Evolutionary conservation across 2,888 invertebrate genomes (phyloP), one percentile per base, ranked within the genome.

Genomic region (Calephelis perditalis): DNA sequence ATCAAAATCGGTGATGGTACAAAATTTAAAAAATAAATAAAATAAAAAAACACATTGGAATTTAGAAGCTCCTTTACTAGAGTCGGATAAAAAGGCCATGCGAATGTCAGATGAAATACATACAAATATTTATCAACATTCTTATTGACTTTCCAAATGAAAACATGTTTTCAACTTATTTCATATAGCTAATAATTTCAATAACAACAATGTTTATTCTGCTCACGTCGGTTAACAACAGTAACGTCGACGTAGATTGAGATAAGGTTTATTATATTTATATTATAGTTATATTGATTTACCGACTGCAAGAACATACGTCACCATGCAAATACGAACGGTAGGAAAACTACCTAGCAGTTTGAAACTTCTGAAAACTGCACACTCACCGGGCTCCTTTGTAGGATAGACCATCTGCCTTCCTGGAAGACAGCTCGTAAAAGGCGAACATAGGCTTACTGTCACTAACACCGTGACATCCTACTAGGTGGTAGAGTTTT

Each of bases 211-310:
- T 15, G 12, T 40, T 40, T 40, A 40, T 49, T 26, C 47, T 49
- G 47, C 15, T 15, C 15, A 49, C 26, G 49, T 49, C 15, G 15
- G 12, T 49, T 49, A 15, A 15, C 7, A 49, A 49, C 49, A 49
- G 9, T 8, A 49, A 15, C 49, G 26, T 26, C 47, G 15, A 47
- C 26, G 49, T 40, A 40, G 40, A 49, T 49, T 49, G 15, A 4
- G 49, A 49, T 49, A 49, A 49, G 49, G 49, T 49, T 49, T 49
- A n/a, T n/a, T n/a, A n/a, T n/a, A n/a, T n/a, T n/a, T n/a, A n/a
- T n/a, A n/a, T n/a, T n/a, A 49, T 49, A 9, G 9, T 49, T 49
- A 9, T 49, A 49, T 49, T 49, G 49, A 49, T 49, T 26, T 9
- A 26, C 26, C 15, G 8, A 47, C 15, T 11, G 9, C 5, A 45